Conservation (phyloP, 2,888 invertebrate species). For the Morinoia aosen region DNA sequence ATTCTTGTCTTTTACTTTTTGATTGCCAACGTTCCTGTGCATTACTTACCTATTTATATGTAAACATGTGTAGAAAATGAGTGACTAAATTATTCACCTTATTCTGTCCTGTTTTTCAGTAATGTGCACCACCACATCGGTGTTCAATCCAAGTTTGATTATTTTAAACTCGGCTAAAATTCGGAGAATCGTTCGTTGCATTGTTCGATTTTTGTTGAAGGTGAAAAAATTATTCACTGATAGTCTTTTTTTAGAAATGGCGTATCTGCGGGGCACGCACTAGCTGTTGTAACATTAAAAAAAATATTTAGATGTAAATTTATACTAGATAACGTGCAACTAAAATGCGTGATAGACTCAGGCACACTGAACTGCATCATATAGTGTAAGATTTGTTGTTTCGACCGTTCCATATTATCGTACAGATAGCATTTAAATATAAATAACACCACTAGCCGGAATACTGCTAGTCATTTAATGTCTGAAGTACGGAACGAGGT, state of each 20-base stretch:
- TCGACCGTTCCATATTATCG: no score
- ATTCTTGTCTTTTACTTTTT: slow-evolving; percentile 4
- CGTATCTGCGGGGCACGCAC: not conserved
- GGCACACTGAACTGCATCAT: not conserved
- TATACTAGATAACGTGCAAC: not conserved
- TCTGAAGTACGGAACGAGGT: no score
- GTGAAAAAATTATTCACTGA: not conserved
- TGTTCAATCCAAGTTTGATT: not conserved
- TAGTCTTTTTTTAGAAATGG: not conserved
- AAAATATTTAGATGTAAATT: not conserved
- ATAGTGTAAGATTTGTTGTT: no score
- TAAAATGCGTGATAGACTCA: not conserved
- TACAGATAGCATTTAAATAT: no score
- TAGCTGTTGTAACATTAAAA: not conserved
- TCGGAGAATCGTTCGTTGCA: not conserved
- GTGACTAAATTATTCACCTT: not conserved
- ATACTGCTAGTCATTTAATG: no score
- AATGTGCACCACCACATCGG: not conserved
- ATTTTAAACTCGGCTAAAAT: not conserved
- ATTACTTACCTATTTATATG: not conserved
- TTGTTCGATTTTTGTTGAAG: not conserved
- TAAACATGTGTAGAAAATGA: not conserved
- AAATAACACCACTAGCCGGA: no score
- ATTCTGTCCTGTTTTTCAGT: not conserved
- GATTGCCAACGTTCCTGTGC: not conserved